Percentiles rank a stretch among this genome's conserved stretches.
These are phyloP conservation scores for Lepus americanus DNA, from an alignment of 2,113 vertebrate genomes.

Conservation along the genomic window DNA sequence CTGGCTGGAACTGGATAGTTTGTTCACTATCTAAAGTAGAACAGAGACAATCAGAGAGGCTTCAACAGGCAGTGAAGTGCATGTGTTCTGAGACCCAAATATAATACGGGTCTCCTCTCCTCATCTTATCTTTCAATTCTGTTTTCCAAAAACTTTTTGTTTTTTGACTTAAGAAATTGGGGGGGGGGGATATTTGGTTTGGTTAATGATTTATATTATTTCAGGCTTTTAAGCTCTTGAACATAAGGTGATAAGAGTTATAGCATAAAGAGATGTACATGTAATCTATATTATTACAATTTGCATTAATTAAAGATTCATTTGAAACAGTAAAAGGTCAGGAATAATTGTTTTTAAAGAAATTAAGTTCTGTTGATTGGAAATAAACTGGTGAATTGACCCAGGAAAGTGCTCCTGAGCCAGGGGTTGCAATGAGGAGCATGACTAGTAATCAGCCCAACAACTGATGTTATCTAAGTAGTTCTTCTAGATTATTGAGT, in stretches of 20 bases:
- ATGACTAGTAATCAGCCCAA: not conserved
- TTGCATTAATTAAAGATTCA: constrained; percentile 37
- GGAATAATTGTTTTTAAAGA: constrained; percentile 42
- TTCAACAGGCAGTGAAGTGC: not conserved
- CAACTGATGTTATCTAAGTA: not conserved
- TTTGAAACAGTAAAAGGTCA: constrained; percentile 11
- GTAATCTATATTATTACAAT: not conserved
- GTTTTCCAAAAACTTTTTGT: too few relatives aligned
- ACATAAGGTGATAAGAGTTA: not conserved
- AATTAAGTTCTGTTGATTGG: constrained; percentile 41
- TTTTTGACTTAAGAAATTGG: not conserved
- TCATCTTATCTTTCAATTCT: too few relatives aligned
- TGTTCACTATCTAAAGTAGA: not conserved
- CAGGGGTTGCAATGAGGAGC: not conserved
- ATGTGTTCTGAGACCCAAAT: not conserved
- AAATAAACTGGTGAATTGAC: not conserved
- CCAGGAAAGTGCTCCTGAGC: not conserved
- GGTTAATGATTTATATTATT: not conserved
- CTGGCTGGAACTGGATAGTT: not conserved
- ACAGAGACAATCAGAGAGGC: not conserved
- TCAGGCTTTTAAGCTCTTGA: not conserved
- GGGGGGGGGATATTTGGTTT: not conserved
- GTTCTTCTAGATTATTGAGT: not conserved
- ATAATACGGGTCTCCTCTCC: not conserved
- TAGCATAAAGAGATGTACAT: constrained; percentile 21